Evolutionary conservation across 1,140 invertebrate species (phyloP).

Genomic region (Diuraphis noxia): DNA sequence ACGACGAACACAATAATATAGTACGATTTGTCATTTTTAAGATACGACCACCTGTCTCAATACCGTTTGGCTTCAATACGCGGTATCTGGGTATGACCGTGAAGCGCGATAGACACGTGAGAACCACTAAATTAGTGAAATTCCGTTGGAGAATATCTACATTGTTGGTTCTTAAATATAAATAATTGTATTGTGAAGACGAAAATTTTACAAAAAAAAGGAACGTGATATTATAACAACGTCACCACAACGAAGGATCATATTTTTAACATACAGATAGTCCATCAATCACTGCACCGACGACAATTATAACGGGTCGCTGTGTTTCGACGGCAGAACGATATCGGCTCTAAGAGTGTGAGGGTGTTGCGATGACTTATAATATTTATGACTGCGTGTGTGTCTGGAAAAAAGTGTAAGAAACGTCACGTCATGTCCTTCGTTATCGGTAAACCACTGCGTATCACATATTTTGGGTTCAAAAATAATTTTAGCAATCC

Average conservation of each 20-base stretch:
- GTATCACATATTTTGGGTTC: neutral
- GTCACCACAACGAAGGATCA: neutral
- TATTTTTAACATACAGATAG: neutral
- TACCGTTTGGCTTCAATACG: neutral
- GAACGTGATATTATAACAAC: neutral
- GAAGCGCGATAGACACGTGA: no score
- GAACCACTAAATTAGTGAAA: neutral
- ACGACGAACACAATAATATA: neutral
- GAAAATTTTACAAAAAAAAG: neutral
- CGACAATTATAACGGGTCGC: neutral
- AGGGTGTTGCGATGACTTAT: neutral
- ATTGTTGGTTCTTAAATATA: neutral
- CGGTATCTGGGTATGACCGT: neutral
- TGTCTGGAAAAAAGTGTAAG: neutral
- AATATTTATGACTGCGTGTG: neutral
- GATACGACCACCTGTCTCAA: neutral
- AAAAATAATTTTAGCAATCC: neutral
- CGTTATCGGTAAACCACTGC: neutral
- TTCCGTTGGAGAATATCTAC: neutral
- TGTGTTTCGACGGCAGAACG: neutral
- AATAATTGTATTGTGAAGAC: neutral
- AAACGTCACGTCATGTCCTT: neutral
- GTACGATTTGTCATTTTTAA: neutral
- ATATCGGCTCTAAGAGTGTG: neutral
- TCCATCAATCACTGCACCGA: neutral